Base-by-base conservation (phyloP, 2,888 invertebrate species). In the Catonia carolina region DNA sequence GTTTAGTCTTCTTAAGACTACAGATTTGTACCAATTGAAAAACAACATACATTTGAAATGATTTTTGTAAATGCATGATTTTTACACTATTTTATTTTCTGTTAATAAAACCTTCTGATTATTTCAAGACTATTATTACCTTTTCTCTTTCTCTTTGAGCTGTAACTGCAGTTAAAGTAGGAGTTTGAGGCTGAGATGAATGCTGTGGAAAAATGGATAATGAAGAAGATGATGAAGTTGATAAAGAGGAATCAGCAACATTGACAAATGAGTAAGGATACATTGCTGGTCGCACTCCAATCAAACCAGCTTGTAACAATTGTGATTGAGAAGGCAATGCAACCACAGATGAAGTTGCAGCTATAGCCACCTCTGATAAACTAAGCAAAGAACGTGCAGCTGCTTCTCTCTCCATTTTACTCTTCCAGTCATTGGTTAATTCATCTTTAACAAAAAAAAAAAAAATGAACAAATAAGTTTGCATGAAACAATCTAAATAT, bases 321-420 rank as follows among this genome's bases (percentile, higher is more conserved):
- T 10, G 20, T 14, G 23, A 14, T 5, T 18, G 14, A 12, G 41
- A 41, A 18, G 18, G 41, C 17, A 65, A 62, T n/a, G n/a, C n/a
- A 52, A 65, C 66, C 49, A 66, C 64, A 50, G 59, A 56, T 47
- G 63, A 62, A 15, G 63, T 61, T 17, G 63, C 63, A 17, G 62
- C 64, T 41, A 69, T 68, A 0, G 74, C 67, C 15, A 73, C 75
- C 64, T 78, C 84, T 3, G 85, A 83, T 42, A 92, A 74, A 33
- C 89, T 87, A 37, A 92, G 72, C 57, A 92, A 74, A 68, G 90
- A 86, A 65, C 86, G 85, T 0, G 90, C 91, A 6, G 91, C 91
- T 5, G 90, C 90, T 74, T 91, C 91, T 66, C 89, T 89, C 71
- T 91, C 91, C 66, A 80, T 82, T 64, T 81, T 81, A 71, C 36